Conservation (phyloP, 2,888 invertebrate species). For the Muschampia plurimacula region DNA sequence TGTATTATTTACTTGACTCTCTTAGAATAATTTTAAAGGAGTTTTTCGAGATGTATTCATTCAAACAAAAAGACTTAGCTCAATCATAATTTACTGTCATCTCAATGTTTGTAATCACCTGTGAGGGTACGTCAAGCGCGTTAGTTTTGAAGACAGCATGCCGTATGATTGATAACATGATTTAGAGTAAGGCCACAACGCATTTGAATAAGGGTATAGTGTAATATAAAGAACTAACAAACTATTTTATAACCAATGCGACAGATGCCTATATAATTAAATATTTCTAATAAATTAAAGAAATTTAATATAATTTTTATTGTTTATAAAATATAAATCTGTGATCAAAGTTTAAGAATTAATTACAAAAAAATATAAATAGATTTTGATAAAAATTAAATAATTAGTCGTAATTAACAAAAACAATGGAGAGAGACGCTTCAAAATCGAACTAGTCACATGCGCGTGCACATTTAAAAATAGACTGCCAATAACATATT, state of each 20-base stretch:
- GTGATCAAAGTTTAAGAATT: neutral
- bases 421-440: constrained; percentile 24
- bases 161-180: constrained; percentile 42
- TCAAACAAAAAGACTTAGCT: constrained; percentile 39
- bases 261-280: neutral
- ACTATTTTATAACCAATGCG: neutral
- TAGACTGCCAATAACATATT: constrained; percentile 68
- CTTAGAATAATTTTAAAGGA: constrained; percentile 33
- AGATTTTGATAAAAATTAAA: neutral
- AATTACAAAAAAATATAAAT: neutral
- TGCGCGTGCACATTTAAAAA: constrained; percentile 58
- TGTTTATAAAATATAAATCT: neutral
- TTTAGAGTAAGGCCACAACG: constrained; percentile 33
- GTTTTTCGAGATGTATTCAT: constrained; percentile 45
- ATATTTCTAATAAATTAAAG: neutral
- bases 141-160: constrained; percentile 48
- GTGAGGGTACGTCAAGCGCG: constrained; percentile 44
- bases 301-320: too few relatives aligned
- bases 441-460: constrained; percentile 39
- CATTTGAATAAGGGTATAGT: constrained; percentile 15
- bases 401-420: constrained; percentile 16
- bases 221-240: neutral
- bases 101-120: constrained; percentile 43
- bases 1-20: constrained; percentile 7
- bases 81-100: constrained; percentile 52